Base-by-base conservation (phyloP, 1,140 invertebrate genomes). In the Drosophila bipectinata region DNA sequence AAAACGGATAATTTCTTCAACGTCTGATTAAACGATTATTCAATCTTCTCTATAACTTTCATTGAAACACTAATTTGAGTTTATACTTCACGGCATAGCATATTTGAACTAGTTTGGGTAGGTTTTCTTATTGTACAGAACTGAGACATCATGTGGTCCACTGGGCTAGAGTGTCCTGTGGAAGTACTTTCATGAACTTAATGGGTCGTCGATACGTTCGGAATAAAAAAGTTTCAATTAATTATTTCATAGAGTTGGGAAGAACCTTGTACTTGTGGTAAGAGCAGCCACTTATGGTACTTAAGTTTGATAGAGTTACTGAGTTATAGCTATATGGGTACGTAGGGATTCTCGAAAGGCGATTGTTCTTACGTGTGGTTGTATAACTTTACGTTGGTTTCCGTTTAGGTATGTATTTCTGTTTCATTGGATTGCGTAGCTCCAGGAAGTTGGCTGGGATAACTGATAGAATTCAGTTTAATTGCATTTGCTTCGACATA, bases 351-450 rank as follows among this genome's bases (percentile, higher is more conserved):
- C 58, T 71, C 54, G 47, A 57, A 63, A 57, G 74, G 55, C 78
- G 82, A 85, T 85, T 85, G 82, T 85, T 87, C 82, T 49, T 87
- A 81, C 77, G 48, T 78, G 78, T 87, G 72, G 72, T 79, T 72
- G 77, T 72, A 37, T 37, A 37, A 37, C 34, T 51, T 59, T 51
- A 61, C 39, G 64, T 62, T 87, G 72, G 61, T 67, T 72, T 61
- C 44, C 15, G 44, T 47, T 47, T 47, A 47, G 18, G 41, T 44
- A 44, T 44, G 24, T 45, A 62, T 56, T 14, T 12, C 14, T 15
- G 3, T 47, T 14, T 32, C 10, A 39, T 56, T 24, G 18, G 30
- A 54, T 32, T 32, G n/a, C 67, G n/a, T 69, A 15, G 39, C 14
- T 48, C 66, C 24, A 75, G 78, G 71, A 87, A 82, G 62, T 72